These are phyloP conservation scores for Trisateles emortualis DNA, from an alignment of 2,888 invertebrate species.

Conservation along the genomic window DNA sequence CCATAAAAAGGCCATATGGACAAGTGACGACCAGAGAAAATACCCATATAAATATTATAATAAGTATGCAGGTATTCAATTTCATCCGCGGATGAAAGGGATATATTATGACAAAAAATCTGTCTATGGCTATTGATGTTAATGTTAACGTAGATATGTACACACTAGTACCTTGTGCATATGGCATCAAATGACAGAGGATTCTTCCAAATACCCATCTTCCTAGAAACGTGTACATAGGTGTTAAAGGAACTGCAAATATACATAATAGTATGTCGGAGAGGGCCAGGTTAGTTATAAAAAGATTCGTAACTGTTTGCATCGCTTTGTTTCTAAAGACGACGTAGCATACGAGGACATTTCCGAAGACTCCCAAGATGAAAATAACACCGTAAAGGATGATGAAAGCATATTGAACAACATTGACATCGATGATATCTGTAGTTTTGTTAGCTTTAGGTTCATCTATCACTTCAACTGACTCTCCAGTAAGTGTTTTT, in stretches of 20 bases:
- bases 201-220: slow-evolving; percentile 94
- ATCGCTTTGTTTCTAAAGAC: slow-evolving; percentile 94
- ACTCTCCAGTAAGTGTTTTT: slow-evolving; percentile 78
- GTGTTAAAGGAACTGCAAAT: slow-evolving; percentile 95
- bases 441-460: slow-evolving; percentile 75
- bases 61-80: slow-evolving; percentile 90
- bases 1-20: slow-evolving; percentile 94
- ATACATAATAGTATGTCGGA: slow-evolving; percentile 95
- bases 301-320: slow-evolving; percentile 97
- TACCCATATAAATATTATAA: slow-evolving; percentile 94
- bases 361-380: slow-evolving; percentile 92
- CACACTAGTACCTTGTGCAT: slow-evolving; percentile 94
- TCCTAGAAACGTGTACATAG: slow-evolving; percentile 93
- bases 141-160: slow-evolving; percentile 96
- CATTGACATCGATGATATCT: slow-evolving; percentile 88
- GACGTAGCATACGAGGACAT: slow-evolving; percentile 94
- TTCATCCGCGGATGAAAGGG: slow-evolving; percentile 95
- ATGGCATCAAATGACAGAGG: slow-evolving; percentile 94
- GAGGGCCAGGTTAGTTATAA: slow-evolving; percentile 95
- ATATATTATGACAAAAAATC: slow-evolving; percentile 96
- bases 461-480: slow-evolving; percentile 76
- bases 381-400: slow-evolving; percentile 93
- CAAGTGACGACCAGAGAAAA: slow-evolving; percentile 93
- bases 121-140: slow-evolving; percentile 96
- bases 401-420: slow-evolving; percentile 91